phyloP scores from a whole-genome alignment of 1,140 invertebrate genomes.

The Lethocerus indicus region DNA sequence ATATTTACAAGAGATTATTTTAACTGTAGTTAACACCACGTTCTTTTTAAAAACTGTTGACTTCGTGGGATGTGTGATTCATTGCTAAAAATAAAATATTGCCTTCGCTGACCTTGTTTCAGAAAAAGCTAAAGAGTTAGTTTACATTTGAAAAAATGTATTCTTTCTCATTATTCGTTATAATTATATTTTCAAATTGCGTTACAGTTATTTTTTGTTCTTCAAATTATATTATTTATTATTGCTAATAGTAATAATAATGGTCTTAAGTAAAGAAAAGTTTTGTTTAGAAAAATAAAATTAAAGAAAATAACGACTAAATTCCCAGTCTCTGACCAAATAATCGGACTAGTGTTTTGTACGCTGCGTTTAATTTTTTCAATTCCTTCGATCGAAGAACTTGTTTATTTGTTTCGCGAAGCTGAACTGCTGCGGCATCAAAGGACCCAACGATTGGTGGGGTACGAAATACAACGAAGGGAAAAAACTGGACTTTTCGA shows the following conservation, averaged over 20 bases:
- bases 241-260: not conserved
- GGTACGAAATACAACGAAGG: conserved; percentile 33
- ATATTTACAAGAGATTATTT: too few species aligned
- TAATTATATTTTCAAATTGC: too few species aligned
- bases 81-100: too few species aligned
- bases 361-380: not conserved
- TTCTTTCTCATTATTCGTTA: too few species aligned
- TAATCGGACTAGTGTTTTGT: not conserved
- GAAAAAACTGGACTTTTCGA: conserved; percentile 20
- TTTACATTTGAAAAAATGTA: too few species aligned
- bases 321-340: not conserved
- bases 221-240: not conserved
- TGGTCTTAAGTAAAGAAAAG: not conserved
- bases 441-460: conserved; percentile 50
- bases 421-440: conserved; percentile 53
- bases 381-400: not conserved
- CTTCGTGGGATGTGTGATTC: too few species aligned
- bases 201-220: not conserved
- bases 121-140: too few species aligned
- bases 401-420: conserved; percentile 16
- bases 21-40: too few species aligned
- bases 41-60: too few species aligned
- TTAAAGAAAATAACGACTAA: not conserved
- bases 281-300: not conserved
- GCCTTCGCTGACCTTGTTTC: too few species aligned